Base-by-base conservation (phyloP, 2,888 invertebrate genomes). In the Netelia fuscicornis region DNA sequence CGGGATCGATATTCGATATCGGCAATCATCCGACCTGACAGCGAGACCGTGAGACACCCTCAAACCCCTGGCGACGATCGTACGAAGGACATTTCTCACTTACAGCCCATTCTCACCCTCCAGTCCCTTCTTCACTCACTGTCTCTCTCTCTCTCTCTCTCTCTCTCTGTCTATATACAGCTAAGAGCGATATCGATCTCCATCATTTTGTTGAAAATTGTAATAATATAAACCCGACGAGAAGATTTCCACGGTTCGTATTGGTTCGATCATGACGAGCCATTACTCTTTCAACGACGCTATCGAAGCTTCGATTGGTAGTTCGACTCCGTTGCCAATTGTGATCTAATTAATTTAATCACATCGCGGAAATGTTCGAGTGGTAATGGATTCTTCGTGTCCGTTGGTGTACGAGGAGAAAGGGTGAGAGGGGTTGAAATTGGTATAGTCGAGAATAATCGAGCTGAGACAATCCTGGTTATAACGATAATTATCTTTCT, bases 1-100 rank as follows among this genome's bases (percentile, higher is more conserved):
- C 30, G 30, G 25, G 62, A 83, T 83, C 79, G 83, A 83, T 83
- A 79, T 79, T 79, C 79, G 74, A 83, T 83, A 79, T 75, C 48
- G 64, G 48, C 79, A 71, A 83, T 83, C 48, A 83, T 64, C 25
- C 44, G 62, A 44, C n/a, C 10, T 30, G 67, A 62, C 60, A 44
- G 11, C 25, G 62, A 52, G 58, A 68, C 56, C 17, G 30, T 20
- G 72, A 48, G 37, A 64, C 25, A 60, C 20, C 54, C 3, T 70
- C 70, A 58, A 65, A 56, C 62, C 71, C 62, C 44, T 64, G 20
- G 44, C 67, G 37, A 30, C 17, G 20, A 10, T 78, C 68, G 60
- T 52, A 70, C 30, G 1, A 54, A 30, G 70, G 11, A 37, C 30
- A 70, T 70, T 68, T 77, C 68, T 58, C 44, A 25, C 25, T 25